Base-by-base conservation (phyloP, 2,888 invertebrate genomes). In the Drosophila kuntzei region DNA sequence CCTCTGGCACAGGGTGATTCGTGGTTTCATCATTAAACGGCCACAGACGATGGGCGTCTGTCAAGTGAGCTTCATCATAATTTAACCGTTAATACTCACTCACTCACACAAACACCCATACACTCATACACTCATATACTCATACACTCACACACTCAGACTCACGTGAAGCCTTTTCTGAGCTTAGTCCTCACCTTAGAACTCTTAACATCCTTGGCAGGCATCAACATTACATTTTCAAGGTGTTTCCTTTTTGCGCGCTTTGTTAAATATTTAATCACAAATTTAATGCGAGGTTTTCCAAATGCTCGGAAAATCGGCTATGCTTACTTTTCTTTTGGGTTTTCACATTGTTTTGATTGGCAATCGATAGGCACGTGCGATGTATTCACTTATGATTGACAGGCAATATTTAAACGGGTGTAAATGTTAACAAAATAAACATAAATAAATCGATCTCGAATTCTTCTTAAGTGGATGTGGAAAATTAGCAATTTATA, bases 41-140 rank as follows among this genome's bases (percentile, higher is more conserved):
- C 82, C 66, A 54, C 78, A 69, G 76, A 79, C 63, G 59, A 59
- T 46, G 61, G 75, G 67, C 63, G 79, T 71, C 65, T 77, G 87
- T 83, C 85, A 87, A 84, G 87, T 73, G 62, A 57, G 84, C 71
- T 87, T 67, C 87, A 84, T 89, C 85, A 84, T 84, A 87, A 87
- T 89, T 84, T 77, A 72, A 71, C 69, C 64, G 76, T 89, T 78
- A 84, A 87, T 80, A 75, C 77, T 65, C 67, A 67, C 64, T 16
- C 66, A 64, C 67, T 36, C 51, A 50, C 41, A 16, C 39, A 32
- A 47, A 50, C 46, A 18, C 32, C 25, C 25, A 49, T 20, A 8
- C 11, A 41, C 41, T 7, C 59, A 55, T 14, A 22, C 50, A 32
- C 25, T 32, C 16, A 44, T 16, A 49, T 27, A n/a, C 36, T n/a